Evolutionary conservation across 1,140 invertebrate genomes (phyloP), one percentile per base, ranked within the genome.

Genomic region (Lucilia cuprina): DNA sequence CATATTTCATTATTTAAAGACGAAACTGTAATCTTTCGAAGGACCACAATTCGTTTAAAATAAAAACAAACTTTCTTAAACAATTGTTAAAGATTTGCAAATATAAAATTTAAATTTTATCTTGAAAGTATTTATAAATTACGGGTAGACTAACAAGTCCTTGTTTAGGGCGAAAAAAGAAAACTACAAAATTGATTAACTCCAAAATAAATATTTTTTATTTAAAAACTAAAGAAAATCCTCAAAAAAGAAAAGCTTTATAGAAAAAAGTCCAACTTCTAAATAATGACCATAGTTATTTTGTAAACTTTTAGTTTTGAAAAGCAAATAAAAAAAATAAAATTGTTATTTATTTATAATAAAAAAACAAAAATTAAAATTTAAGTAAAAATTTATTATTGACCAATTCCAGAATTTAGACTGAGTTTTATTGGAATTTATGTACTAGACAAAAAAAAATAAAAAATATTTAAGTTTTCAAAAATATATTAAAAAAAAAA

Each of bases 341-440:
- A 41, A 78, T 75, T 47, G 41, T 80, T 80, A 50, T 19, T 50
- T 50, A 49, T 80, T 49, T 49, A 50, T 21, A 49, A 49, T 47
- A 19, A 25, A 47, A 78, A 47, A 78, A 10, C 5, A 78, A 78
- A 19, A 47, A 47, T 41, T 41, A n/a, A 80, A 75, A 77, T 41
- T 35, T 77, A 41, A n/a, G 5, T 80, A 49, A 49, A 13, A 30
- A 49, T 78, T 47, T 78, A 49, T 80, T 80, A 80, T 35, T 50
- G 77, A 80, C 77, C 77, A 80, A 80, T 80, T 80, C 34, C 77
- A 80, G 77, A 80, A 80, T 80, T 80, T 80, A 80, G 77, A 80
- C 77, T 80, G 77, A 80, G 77, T 78, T 78, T 78, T 41, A 78
- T 41, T 41, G 75, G 75, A 78, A 78, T 78, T 78, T 78, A 78